Conservation (phyloP, 2,113 vertebrate species). For the Mustela nigripes region DNA sequence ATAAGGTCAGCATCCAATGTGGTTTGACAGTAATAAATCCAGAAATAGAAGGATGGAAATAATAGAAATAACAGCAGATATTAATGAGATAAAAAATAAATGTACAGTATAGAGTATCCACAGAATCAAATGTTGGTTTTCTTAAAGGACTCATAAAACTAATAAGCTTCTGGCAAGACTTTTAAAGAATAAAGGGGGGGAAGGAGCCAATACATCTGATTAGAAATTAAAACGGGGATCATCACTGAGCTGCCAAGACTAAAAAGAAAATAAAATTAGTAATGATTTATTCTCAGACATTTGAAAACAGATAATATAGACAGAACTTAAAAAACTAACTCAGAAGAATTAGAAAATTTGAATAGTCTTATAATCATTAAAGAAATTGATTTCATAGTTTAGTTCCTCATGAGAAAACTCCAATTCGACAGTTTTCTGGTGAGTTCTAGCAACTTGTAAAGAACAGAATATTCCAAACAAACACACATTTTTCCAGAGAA, state of each 20-base stretch:
- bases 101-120: not conserved
- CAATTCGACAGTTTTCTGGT: not conserved
- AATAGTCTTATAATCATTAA: not conserved
- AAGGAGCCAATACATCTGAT: not conserved
- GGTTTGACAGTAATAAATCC: not conserved
- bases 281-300: not conserved
- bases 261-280: not conserved
- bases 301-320: not conserved
- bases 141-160: not conserved
- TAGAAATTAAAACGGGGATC: not conserved
- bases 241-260: not conserved
- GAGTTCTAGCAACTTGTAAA: not conserved
- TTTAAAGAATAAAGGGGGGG: not conserved
- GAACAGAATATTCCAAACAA: not conserved
- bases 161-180: not conserved
- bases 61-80: not conserved
- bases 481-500: not conserved
- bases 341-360: slow-evolving; percentile 5
- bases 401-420: not conserved
- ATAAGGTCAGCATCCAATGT: not conserved
- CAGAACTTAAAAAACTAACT: not conserved
- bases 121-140: not conserved
- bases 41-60: not conserved
- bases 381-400: not conserved
- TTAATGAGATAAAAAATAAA: not conserved